phyloP scores from a whole-genome alignment of 2,888 invertebrate species.

The Polydrusus cervinus region DNA sequence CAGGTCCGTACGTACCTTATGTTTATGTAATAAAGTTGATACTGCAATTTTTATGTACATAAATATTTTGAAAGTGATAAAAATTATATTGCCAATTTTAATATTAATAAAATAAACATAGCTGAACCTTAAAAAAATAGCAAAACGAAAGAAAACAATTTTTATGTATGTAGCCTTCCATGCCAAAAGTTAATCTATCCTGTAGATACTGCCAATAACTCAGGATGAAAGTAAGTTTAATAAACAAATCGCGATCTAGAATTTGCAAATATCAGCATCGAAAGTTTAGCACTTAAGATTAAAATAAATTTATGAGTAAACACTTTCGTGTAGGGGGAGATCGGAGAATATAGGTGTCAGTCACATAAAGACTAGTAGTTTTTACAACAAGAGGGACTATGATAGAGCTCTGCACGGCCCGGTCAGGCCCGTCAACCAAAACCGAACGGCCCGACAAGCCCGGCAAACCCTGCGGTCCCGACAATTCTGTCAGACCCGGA shows the following conservation, averaged over 20 bases:
- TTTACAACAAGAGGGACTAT: no score
- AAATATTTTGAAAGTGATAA: conserved; percentile 35
- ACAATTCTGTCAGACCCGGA: no score
- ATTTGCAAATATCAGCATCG: conserved; percentile 22
- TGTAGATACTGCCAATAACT: conserved; percentile 21
- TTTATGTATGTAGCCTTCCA: conserved; percentile 22
- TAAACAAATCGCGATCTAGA: conserved; percentile 26
- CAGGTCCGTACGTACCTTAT: background rate
- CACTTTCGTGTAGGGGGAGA: background rate
- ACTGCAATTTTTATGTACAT: conserved; percentile 5
- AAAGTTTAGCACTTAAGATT: conserved; percentile 1
- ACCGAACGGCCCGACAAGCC: no score
- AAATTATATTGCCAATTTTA: conserved; percentile 11
- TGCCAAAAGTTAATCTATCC: conserved; percentile 18
- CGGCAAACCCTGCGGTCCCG: no score
- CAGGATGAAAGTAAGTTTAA: conserved; percentile 25
- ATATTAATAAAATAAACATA: conserved; percentile 25
- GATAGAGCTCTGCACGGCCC: no score
- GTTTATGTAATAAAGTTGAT: conserved; percentile 14
- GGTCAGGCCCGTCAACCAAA: no score
- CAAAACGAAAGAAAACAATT: background rate
- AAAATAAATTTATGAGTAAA: conserved; percentile 40
- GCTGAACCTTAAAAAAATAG: background rate
- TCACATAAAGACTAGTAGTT: no score
- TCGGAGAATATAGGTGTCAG: no score